Conservation (phyloP, 2,888 invertebrate species). For the Brassicogethes aeneus region DNA sequence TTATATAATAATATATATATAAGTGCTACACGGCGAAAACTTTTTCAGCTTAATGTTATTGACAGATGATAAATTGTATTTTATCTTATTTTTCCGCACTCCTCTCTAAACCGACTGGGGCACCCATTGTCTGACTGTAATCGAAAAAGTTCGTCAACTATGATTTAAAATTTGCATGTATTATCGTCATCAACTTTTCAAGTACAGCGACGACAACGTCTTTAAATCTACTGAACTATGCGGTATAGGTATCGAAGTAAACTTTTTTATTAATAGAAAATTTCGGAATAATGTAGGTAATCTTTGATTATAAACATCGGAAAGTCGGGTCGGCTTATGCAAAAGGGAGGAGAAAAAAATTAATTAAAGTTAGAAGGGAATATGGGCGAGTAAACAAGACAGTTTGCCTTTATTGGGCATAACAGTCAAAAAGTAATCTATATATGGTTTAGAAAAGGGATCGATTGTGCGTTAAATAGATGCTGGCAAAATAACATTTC, state of each 20-base stretch:
- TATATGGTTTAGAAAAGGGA: conserved; percentile 24
- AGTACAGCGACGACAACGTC: too few relatives aligned
- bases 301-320: too few relatives aligned
- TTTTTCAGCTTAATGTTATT: conserved; percentile 14
- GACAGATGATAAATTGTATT: conserved; percentile 26
- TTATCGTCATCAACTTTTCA: conserved; percentile 27
- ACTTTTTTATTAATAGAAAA: too few relatives aligned
- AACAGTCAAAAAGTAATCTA: conserved; percentile 8
- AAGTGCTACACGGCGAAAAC: too few relatives aligned
- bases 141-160: conserved; percentile 36
- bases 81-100: neutral
- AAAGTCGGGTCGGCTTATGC: too few relatives aligned
- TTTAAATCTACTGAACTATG: too few relatives aligned
- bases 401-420: neutral
- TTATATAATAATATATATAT: too few relatives aligned
- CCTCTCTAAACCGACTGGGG: conserved; percentile 23
- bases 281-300: too few relatives aligned
- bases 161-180: conserved; percentile 31
- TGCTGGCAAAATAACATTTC: conserved; percentile 35
- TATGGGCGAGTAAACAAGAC: neutral
- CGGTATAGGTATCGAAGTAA: too few relatives aligned
- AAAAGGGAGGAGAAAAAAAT: too few relatives aligned
- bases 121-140: conserved; percentile 34
- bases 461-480: conserved; percentile 34
- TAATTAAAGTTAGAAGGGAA: neutral